Base-by-base conservation (phyloP, 2,797 vertebrate species). In the Diplodus puntazzo region DNA sequence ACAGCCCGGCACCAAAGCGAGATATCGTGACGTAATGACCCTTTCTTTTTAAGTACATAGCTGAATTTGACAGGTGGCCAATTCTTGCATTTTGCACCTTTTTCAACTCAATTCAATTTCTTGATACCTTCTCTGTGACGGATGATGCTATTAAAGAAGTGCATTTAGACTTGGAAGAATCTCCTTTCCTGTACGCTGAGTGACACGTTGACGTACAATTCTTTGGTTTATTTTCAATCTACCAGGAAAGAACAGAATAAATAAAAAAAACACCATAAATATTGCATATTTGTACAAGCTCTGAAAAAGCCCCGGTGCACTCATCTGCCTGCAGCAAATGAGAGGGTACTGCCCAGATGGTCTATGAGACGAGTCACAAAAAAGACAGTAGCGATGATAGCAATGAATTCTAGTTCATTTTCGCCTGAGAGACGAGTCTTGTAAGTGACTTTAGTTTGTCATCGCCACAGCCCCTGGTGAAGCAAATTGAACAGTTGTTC, bases 231-330 rank as follows among this genome's bases (percentile, higher is more conserved):
- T 55, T 52, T 84, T 61, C 66, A 30, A 73, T 70, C 23, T 13
- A 45, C 20, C 5, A 11, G 20, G 49, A 69, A 69, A 50, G 25
- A 34, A 59, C 13, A 48, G 39, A 45, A 27, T 46, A n/a, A 62
- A 49, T 52, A 27, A 27, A 34, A 18, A 50, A 80, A 76, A 57
- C 18, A 34, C 17, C 48, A 69, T 81, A 21, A 66, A 83, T 80
- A 48, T 71, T 70, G 21, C 42, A 69, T 72, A 10, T 73, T 68
- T 72, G 5, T 34, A 69, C 54, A 50, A 66, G n/a, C 13, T 62
- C 17, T 81, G n/a, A 12, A 20, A 60, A 49, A 21, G 20, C 53
- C 13, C 77, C 11, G 5, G 46, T 70, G 54, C 58, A 13, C 30
- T 78, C 30, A 7, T n/a, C 48, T 58, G 25, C 39, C 34, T 21